phyloP scores from a whole-genome alignment of 2,797 vertebrate species.

The Mycteria americana region DNA sequence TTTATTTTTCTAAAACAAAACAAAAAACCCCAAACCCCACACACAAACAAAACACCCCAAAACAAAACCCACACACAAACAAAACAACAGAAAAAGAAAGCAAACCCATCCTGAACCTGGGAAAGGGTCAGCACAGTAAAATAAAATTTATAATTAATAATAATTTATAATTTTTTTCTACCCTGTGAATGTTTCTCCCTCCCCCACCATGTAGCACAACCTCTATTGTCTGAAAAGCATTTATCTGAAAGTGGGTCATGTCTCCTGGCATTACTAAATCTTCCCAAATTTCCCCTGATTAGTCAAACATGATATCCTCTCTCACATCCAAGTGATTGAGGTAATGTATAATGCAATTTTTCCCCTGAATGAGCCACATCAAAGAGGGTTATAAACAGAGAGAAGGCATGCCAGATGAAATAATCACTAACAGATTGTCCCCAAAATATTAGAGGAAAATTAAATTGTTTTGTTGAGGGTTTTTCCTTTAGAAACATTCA shows the following conservation, averaged over 20 bases:
- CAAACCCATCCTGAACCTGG: not conserved
- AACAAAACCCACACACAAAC: no score
- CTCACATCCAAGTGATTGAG: slow-evolving; percentile 44
- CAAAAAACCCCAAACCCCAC: no score
- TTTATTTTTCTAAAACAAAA: not conserved
- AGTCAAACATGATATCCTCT: slow-evolving; percentile 27
- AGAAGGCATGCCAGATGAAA: not conserved
- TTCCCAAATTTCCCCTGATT: slow-evolving; percentile 52
- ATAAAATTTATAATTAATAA: no score
- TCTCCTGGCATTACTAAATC: slow-evolving; percentile 50
- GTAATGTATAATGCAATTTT: slow-evolving; percentile 46
- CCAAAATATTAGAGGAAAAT: not conserved
- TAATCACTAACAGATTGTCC: not conserved
- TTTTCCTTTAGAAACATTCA: not conserved
- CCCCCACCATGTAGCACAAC: not conserved
- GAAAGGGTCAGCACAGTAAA: not conserved
- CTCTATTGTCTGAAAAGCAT: not conserved
- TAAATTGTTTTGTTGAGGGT: not conserved
- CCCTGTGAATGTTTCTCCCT: not conserved
- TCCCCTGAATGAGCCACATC: slow-evolving; percentile 52
- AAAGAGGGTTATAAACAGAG: not conserved
- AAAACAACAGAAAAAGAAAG: not conserved
- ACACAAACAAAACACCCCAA: no score
- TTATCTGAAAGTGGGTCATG: slow-evolving; percentile 57
- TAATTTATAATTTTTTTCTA: no score